phyloP scores from a whole-genome alignment of 2,113 vertebrate species.

The Carlito syrichta region DNA sequence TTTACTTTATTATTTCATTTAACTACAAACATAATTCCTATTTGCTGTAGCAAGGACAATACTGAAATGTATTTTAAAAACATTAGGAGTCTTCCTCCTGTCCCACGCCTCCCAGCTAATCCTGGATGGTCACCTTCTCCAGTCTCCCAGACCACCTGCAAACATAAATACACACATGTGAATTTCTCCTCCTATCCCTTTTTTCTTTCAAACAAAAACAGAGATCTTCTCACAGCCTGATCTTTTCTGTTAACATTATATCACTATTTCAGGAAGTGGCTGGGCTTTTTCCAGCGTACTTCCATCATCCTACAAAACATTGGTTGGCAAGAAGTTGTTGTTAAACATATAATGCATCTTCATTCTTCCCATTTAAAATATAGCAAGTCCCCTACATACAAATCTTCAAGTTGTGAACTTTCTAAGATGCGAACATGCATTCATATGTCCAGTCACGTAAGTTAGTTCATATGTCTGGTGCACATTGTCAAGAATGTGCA shows the following conservation, averaged over 20 bases:
- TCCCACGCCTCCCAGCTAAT: accelerated
- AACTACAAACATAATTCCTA: background rate
- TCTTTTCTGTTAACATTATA: background rate
- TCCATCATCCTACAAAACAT: background rate
- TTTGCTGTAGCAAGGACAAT: background rate
- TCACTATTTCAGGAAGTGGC: accelerated
- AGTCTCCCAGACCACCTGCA: accelerated
- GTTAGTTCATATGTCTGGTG: too few relatives aligned
- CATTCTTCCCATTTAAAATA: background rate
- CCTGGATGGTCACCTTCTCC: accelerated
- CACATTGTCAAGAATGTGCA: too few relatives aligned
- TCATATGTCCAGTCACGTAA: too few relatives aligned
- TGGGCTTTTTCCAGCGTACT: accelerated
- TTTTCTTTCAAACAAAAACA: background rate
- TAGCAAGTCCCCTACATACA: too few relatives aligned
- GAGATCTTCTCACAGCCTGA: accelerated
- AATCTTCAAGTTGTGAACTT: too few relatives aligned
- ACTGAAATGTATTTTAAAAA: background rate
- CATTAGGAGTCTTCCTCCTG: accelerated
- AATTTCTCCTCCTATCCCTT: background rate
- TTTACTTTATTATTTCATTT: background rate
- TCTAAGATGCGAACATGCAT: too few relatives aligned
- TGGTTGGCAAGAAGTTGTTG: accelerated
- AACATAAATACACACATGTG: accelerated
- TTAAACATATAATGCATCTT: accelerated